Evolutionary conservation across 2,113 vertebrate species (phyloP).

Genomic region (Lagopus leucura): DNA sequence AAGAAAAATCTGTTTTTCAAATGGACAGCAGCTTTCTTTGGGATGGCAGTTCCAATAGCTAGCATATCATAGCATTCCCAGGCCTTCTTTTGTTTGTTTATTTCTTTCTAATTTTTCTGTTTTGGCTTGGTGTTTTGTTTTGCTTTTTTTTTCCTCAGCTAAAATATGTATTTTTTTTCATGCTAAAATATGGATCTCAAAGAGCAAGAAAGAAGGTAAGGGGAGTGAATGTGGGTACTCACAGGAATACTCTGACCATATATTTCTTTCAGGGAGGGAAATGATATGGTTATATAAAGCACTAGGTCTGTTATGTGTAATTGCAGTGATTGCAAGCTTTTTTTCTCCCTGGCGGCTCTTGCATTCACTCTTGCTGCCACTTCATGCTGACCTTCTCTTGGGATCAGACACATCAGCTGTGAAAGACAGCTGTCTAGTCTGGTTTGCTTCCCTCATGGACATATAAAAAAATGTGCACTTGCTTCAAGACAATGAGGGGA

Average conservation of each 20-base stretch:
- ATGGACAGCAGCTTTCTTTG: background rate
- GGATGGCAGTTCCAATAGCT: background rate
- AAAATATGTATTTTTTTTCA: background rate
- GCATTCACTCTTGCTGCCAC: background rate
- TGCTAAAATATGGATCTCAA: background rate
- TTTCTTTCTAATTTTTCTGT: background rate
- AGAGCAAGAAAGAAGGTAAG: background rate
- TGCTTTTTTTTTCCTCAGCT: background rate
- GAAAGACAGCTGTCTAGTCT: fast-evolving
- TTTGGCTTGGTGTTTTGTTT: background rate
- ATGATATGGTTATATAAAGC: fast-evolving
- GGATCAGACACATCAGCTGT: fast-evolving
- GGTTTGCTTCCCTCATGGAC: fast-evolving
- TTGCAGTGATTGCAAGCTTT: fast-evolving
- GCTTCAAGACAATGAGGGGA: background rate
- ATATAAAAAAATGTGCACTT: background rate
- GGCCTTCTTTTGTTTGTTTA: background rate
- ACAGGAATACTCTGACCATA: background rate
- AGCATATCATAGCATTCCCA: background rate
- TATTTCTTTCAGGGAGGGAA: background rate
- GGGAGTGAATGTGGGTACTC: background rate
- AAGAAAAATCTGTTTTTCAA: background rate
- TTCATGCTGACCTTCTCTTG: background rate
- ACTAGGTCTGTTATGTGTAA: background rate
- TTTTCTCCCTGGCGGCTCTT: background rate